A percentile compares a stretch with the other conserved stretches of the same genome.
Conservation (phyloP, 2,888 invertebrate species). For the Dynastes maya region DNA sequence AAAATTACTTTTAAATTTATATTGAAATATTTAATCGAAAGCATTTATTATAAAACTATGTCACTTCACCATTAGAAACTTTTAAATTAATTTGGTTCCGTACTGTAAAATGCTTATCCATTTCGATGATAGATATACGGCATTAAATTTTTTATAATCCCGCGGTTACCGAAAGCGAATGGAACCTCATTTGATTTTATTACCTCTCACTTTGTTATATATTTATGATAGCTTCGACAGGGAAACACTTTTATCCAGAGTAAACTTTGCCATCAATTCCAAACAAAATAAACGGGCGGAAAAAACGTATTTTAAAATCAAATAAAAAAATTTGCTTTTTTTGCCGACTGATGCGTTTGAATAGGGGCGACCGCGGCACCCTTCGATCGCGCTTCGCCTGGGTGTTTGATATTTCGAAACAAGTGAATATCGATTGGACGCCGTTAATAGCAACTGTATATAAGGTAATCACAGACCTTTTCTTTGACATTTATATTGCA, state of each 20-base stretch:
- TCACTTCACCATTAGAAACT: too few relatives aligned
- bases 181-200: constrained; percentile 48
- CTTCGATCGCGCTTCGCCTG: neutral
- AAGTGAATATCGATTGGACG: constrained; percentile 36
- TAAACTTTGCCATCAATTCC: constrained; percentile 52
- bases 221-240: constrained; percentile 49
- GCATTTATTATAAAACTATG: too few relatives aligned
- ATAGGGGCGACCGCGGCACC: too few relatives aligned
- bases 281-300: constrained; percentile 21
- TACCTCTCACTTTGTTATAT: constrained; percentile 42
- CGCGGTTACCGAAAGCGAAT: neutral
- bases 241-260: constrained; percentile 54
- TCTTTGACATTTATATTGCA: constrained; percentile 49
- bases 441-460: constrained; percentile 27
- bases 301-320: constrained; percentile 37
- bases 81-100: too few relatives aligned
- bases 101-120: too few relatives aligned
- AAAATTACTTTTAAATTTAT: too few relatives aligned
- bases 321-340: constrained; percentile 17
- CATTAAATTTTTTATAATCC: constrained; percentile 5
- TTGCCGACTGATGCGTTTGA: too few relatives aligned
- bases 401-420: constrained; percentile 40
- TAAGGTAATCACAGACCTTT: constrained; percentile 46
- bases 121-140: neutral
- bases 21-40: too few relatives aligned